phyloP scores from a whole-genome alignment of 2,888 invertebrate genomes.

The Geotrupes spiniger region DNA sequence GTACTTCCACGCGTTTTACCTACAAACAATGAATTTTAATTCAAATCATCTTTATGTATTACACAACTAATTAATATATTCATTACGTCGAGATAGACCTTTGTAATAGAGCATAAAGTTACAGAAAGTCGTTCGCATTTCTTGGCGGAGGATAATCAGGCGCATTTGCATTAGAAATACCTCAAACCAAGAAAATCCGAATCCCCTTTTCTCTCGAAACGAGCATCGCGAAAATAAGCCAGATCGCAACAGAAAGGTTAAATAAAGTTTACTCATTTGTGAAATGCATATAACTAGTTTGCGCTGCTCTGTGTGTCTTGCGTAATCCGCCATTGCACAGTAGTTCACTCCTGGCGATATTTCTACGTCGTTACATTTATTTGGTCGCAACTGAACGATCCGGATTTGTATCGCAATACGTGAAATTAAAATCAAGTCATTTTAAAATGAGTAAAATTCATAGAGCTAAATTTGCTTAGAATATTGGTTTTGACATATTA shows the following conservation, averaged over 20 bases:
- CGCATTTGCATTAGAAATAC: slow-evolving; percentile 47
- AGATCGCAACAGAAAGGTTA: slow-evolving; percentile 40
- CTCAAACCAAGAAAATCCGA: slow-evolving; percentile 40
- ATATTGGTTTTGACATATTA: no score
- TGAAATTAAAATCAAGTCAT: no score
- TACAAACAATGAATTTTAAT: no score
- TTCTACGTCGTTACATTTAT: no score
- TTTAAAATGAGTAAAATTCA: no score
- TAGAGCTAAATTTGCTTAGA: no score
- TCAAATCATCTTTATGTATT: no score
- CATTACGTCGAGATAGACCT: slow-evolving; percentile 3
- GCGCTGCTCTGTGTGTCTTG: slow-evolving; percentile 35
- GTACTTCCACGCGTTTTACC: no score
- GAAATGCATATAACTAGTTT: slow-evolving; percentile 40
- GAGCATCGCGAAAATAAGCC: slow-evolving; percentile 36
- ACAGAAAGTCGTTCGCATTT: slow-evolving; percentile 11
- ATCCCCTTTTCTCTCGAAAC: slow-evolving; percentile 29
- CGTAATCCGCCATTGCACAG: slow-evolving; percentile 21
- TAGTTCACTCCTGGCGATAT: no score
- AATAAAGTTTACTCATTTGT: slow-evolving; percentile 47
- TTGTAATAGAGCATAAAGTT: slow-evolving; percentile 4
- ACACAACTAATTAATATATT: slow-evolving; percentile 6
- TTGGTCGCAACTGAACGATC: no score
- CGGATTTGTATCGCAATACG: no score
- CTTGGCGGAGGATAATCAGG: slow-evolving; percentile 37